A percentile compares a stretch with the other conserved stretches of the same genome.
Conservation (phyloP, 2,797 vertebrate species). For the Notamacropus eugenii region DNA sequence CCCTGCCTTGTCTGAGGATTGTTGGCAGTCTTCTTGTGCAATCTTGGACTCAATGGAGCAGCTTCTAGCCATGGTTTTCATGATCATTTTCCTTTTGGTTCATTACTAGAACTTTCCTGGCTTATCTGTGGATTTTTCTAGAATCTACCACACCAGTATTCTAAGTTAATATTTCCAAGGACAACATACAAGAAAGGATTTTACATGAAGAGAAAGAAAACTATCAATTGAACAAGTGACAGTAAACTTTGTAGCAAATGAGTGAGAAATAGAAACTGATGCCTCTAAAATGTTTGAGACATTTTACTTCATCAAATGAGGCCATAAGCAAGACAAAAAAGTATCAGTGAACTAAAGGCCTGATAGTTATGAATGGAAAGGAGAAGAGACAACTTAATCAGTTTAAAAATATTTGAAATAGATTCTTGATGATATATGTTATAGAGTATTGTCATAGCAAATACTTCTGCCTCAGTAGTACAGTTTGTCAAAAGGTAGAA, state of each 20-base stretch:
- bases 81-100: not conserved
- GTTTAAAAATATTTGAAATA: constrained; percentile 60
- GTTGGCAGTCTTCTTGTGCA: not conserved
- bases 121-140: not conserved
- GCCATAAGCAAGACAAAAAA: not conserved
- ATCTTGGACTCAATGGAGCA: not conserved
- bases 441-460: constrained; percentile 37
- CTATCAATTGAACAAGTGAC: not conserved
- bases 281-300: constrained; percentile 45
- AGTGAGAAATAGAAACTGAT: constrained; percentile 49
- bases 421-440: constrained; percentile 49
- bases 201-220: constrained; percentile 46
- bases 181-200: constrained; percentile 46
- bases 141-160: not conserved
- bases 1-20: not conserved
- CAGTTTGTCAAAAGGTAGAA: constrained; percentile 36
- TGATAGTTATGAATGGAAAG: constrained; percentile 55
- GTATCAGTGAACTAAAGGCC: constrained; percentile 50
- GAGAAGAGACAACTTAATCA: constrained; percentile 45
- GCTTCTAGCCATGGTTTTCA: not conserved
- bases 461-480: constrained; percentile 51
- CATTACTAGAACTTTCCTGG: not conserved
- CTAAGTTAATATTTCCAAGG: constrained; percentile 13
- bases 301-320: not conserved
- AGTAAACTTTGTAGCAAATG: constrained; percentile 1